phyloP scores from a whole-genome alignment of 2,797 vertebrate genomes.

The Ibycter americanus region DNA sequence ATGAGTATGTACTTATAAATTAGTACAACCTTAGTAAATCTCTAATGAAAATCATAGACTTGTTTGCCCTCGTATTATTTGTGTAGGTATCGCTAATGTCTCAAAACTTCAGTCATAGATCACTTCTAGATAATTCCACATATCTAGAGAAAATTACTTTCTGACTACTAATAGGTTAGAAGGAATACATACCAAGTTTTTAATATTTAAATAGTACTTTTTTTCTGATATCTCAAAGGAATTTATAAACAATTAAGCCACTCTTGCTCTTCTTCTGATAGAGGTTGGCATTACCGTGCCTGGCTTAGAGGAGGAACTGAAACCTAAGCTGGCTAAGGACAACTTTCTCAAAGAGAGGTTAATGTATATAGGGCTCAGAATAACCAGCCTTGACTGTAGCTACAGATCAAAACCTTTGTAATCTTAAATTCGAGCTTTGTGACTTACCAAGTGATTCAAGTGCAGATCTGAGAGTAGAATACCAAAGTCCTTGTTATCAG shows the following conservation, averaged over 20 bases:
- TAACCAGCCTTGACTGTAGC: neutral
- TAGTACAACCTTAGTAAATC: conserved; percentile 46
- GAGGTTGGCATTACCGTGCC: neutral
- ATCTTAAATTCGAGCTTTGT: neutral
- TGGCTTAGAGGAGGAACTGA: neutral
- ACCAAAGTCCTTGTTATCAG: neutral
- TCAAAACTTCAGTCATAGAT: neutral
- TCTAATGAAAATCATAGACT: neutral
- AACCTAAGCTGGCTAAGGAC: neutral
- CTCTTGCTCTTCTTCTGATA: neutral
- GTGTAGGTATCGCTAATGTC: neutral
- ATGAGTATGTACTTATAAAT: conserved; percentile 62
- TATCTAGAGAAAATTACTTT: neutral
- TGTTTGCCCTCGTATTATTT: neutral
- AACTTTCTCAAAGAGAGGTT: neutral
- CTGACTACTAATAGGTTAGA: neutral
- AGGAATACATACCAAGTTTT: neutral
- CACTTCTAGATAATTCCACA: neutral
- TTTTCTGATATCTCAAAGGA: neutral
- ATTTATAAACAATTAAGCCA: neutral
- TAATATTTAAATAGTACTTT: neutral
- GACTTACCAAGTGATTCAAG: neutral
- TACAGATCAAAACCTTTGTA: neutral
- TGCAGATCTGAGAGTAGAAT: neutral
- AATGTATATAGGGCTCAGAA: neutral